These are phyloP conservation scores for Eustalomyia histrio DNA, from an alignment of 2,888 invertebrate genomes.

Conservation along the genomic window DNA sequence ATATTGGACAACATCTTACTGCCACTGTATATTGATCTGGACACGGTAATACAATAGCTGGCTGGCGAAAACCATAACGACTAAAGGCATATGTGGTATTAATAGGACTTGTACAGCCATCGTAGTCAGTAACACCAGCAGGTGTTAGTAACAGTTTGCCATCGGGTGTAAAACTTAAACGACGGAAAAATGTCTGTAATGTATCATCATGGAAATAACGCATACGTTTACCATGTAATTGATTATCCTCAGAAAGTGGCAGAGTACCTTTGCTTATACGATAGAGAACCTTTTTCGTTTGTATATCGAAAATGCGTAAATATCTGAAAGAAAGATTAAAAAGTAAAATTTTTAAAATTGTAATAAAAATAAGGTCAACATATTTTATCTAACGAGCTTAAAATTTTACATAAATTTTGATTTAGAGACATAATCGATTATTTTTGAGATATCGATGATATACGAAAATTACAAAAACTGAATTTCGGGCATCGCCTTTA, in stretches of 20 bases:
- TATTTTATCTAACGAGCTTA: too few species aligned
- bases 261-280: constrained; percentile 83
- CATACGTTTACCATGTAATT: constrained; percentile 82
- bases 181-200: constrained; percentile 94
- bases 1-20: constrained; percentile 88
- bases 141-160: constrained; percentile 95
- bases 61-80: constrained; percentile 84
- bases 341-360: background rate
- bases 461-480: too few species aligned
- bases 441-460: too few species aligned
- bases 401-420: too few species aligned
- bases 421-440: too few species aligned
- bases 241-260: constrained; percentile 82
- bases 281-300: constrained; percentile 84
- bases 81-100: constrained; percentile 83
- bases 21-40: constrained; percentile 90
- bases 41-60: constrained; percentile 88
- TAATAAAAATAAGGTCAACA: too few species aligned
- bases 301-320: constrained; percentile 85
- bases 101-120: constrained; percentile 83
- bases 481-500: too few species aligned
- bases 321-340: constrained; percentile 79
- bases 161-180: constrained; percentile 94
- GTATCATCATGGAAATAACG: constrained; percentile 95
- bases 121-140: constrained; percentile 89